Percentiles rank a stretch among this genome's conserved stretches.
These are phyloP conservation scores for Semibalanus balanoides DNA, from an alignment of 1,140 invertebrate species.

Conservation along the genomic window DNA sequence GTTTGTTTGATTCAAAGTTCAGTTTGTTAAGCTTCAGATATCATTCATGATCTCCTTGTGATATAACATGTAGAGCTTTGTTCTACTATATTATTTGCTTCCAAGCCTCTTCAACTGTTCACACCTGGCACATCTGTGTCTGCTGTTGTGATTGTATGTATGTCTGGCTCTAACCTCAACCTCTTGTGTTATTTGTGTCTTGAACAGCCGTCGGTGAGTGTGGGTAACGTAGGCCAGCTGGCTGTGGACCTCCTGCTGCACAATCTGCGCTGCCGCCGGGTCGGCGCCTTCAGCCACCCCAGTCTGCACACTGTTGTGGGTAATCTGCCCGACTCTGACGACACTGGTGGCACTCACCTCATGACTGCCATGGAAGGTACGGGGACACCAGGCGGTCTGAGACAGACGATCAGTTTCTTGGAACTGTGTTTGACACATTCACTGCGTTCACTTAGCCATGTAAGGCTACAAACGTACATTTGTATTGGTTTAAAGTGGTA, in stretches of 20 bases:
- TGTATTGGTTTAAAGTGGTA: too few relatives aligned
- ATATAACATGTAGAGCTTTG: neutral
- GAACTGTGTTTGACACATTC: too few relatives aligned
- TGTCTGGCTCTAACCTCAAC: too few relatives aligned
- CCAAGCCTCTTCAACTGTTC: neutral
- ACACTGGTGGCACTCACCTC: neutral
- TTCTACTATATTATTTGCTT: neutral
- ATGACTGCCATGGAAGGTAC: neutral
- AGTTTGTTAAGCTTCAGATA: neutral
- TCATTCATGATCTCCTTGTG: neutral
- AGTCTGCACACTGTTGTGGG: neutral
- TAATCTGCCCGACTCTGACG: neutral
- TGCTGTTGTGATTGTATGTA: too few relatives aligned
- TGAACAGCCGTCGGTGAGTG: constrained; percentile 51
- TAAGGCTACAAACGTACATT: too few relatives aligned
- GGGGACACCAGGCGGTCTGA: too few relatives aligned
- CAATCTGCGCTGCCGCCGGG: constrained; percentile 29
- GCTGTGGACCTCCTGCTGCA: constrained; percentile 54
- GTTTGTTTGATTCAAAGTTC: neutral
- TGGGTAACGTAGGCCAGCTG: constrained; percentile 66
- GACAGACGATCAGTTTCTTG: too few relatives aligned
- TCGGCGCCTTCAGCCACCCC: constrained; percentile 4
- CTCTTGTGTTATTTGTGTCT: too few relatives aligned
- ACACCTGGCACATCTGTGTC: too few relatives aligned
- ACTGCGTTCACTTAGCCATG: too few relatives aligned